Evolutionary conservation across 2,113 vertebrate genomes (phyloP).

Genomic region (Aramus guarauna): DNA sequence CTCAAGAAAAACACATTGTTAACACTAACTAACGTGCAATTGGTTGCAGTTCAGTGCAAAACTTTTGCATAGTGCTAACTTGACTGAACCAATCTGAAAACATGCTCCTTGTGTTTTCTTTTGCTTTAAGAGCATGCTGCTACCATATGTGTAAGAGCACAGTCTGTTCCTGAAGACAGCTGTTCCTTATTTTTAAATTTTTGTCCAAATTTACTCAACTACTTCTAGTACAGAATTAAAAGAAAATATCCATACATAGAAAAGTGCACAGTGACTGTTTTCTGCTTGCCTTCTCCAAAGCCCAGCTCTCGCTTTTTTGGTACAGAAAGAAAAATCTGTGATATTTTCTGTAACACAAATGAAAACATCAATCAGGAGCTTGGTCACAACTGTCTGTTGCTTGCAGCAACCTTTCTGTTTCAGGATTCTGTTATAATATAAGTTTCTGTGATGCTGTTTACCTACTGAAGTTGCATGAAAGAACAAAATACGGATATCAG

Average conservation of each 20-base stretch:
- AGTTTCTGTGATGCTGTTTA: background rate
- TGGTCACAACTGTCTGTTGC: background rate
- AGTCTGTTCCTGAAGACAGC: slow-evolving; percentile 18
- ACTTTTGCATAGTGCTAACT: background rate
- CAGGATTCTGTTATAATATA: background rate
- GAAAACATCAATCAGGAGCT: background rate
- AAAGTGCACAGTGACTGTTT: background rate
- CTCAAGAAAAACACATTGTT: background rate
- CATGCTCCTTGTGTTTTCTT: background rate
- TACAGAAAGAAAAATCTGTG: background rate
- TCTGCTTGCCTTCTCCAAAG: background rate
- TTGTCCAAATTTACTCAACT: background rate
- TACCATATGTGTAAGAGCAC: slow-evolving; percentile 18
- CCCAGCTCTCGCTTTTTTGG: background rate
- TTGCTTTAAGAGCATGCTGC: background rate
- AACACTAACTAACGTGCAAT: background rate
- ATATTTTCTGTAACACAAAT: background rate
- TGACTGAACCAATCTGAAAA: background rate
- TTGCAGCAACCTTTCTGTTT: background rate
- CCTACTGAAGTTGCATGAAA: background rate
- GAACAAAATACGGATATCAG: background rate
- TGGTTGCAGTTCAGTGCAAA: background rate
- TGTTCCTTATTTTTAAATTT: slow-evolving; percentile 8
- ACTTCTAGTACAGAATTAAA: background rate
- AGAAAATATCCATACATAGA: background rate